These are phyloP conservation scores for Pyrocoelia pectoralis DNA, from an alignment of 2,888 invertebrate genomes.

Conservation along the genomic window DNA sequence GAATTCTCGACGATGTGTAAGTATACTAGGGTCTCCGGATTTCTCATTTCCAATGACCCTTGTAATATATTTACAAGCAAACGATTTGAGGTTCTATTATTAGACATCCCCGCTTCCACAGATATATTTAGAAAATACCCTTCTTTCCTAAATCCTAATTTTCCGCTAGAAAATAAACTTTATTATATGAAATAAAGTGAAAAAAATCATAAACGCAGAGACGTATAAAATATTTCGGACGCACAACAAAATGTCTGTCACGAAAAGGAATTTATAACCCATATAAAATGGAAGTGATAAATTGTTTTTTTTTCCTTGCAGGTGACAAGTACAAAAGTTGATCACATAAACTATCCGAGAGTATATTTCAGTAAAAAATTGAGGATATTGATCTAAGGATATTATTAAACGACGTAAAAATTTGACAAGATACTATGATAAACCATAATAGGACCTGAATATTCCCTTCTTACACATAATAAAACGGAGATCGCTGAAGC, in stretches of 20 bases:
- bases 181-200: too few species aligned
- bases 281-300: not conserved
- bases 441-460: not conserved
- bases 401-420: not conserved
- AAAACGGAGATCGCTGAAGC: not conserved
- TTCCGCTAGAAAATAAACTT: too few species aligned
- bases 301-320: not conserved
- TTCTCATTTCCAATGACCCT: too few species aligned
- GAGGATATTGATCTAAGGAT: not conserved
- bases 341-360: constrained; percentile 3
- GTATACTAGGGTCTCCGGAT: too few species aligned
- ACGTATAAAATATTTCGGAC: not conserved
- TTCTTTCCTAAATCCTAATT: too few species aligned
- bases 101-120: too few species aligned
- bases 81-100: too few species aligned
- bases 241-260: not conserved
- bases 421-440: not conserved
- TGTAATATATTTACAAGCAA: too few species aligned
- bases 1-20: too few species aligned
- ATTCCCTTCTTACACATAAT: not conserved
- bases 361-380: not conserved
- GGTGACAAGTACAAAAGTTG: constrained; percentile 4
- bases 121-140: too few species aligned
- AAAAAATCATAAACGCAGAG: too few species aligned
- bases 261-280: constrained; percentile 4